A percentile compares a stretch with the other conserved stretches of the same genome.
phyloP scores from a whole-genome alignment of 2,888 invertebrate species.

The Aporophyla lueneburgensis region DNA sequence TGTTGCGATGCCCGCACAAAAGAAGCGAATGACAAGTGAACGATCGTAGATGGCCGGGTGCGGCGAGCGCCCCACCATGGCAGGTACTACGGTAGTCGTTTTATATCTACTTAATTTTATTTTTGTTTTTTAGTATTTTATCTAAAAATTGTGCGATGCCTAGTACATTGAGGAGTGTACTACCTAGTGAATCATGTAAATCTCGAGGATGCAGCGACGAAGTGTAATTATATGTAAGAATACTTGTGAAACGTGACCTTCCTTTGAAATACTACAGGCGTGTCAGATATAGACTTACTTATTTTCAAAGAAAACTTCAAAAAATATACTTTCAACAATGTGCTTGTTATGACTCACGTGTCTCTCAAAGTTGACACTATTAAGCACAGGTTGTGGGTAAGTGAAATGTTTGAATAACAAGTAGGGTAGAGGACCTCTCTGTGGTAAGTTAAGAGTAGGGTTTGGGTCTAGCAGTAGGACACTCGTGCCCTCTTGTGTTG shows the following conservation, averaged over 20 bases:
- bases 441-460: slow-evolving; percentile 53
- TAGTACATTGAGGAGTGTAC: too few species aligned
- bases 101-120: too few species aligned
- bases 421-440: slow-evolving; percentile 61
- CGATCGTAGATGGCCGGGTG: too few species aligned
- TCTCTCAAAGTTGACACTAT: slow-evolving; percentile 52
- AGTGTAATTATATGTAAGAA: too few species aligned
- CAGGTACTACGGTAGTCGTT: too few species aligned
- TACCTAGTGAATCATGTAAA: too few species aligned
- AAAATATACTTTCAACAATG: not conserved
- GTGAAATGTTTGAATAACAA: slow-evolving; percentile 66
- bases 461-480: slow-evolving; percentile 46
- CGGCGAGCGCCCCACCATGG: too few species aligned
- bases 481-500: slow-evolving; percentile 56
- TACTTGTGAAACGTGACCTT: not conserved
- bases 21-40: too few species aligned
- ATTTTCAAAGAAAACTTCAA: slow-evolving; percentile 3
- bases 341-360: slow-evolving; percentile 13
- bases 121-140: too few species aligned
- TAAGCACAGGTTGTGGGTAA: slow-evolving; percentile 53
- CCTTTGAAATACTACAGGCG: not conserved
- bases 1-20: too few species aligned
- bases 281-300: not conserved
- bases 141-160: too few species aligned
- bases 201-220: too few species aligned